A percentile compares a stretch with the other conserved stretches of the same genome.
phyloP scores from a whole-genome alignment of 1,140 invertebrate species.

The Macrostomum lignano region DNA sequence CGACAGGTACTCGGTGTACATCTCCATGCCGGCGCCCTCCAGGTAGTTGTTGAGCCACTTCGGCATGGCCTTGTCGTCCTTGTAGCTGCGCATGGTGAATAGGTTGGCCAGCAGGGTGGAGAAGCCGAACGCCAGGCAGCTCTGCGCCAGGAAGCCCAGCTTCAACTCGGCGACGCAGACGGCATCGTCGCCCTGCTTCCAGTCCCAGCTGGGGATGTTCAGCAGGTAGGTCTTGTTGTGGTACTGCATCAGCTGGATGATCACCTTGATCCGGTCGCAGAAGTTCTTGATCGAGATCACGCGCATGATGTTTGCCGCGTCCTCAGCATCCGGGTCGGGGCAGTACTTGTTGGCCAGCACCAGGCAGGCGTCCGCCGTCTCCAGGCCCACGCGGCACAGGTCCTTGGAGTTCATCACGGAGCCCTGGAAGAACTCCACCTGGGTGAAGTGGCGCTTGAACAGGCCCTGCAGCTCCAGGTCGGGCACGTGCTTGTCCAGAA shows the following conservation, averaged over 20 bases:
- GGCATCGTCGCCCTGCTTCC: too few relatives aligned
- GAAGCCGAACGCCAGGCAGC: too few relatives aligned
- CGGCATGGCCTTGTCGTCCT: too few relatives aligned
- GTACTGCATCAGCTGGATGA: constrained; percentile 96
- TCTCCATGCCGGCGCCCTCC: constrained; percentile 91
- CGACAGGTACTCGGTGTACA: constrained; percentile 93
- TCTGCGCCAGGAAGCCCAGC: too few relatives aligned
- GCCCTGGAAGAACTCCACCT: constrained; percentile 57
- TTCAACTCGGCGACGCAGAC: too few relatives aligned
- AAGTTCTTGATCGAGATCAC: constrained; percentile 99
- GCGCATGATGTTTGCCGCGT: constrained; percentile 95
- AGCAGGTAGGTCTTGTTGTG: too few relatives aligned
- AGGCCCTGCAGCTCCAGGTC: constrained; percentile 2
- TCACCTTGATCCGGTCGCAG: constrained; percentile 84
- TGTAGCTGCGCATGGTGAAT: too few relatives aligned
- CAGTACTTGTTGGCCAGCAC: constrained; percentile 95
- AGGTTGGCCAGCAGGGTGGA: too few relatives aligned
- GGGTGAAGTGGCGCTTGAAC: constrained; percentile 9
- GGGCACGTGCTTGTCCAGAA: constrained; percentile 5
- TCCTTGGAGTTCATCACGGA: constrained; percentile 98
- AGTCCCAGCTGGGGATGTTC: too few relatives aligned
- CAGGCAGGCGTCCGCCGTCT: constrained; percentile 90
- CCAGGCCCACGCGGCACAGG: constrained; percentile 90
- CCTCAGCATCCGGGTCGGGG: constrained; percentile 83
- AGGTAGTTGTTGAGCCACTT: constrained; percentile 93